Evolutionary conservation across 2,888 invertebrate species (phyloP), one percentile per base, ranked within the genome.

Genomic region (Hypolimnas misippus): DNA sequence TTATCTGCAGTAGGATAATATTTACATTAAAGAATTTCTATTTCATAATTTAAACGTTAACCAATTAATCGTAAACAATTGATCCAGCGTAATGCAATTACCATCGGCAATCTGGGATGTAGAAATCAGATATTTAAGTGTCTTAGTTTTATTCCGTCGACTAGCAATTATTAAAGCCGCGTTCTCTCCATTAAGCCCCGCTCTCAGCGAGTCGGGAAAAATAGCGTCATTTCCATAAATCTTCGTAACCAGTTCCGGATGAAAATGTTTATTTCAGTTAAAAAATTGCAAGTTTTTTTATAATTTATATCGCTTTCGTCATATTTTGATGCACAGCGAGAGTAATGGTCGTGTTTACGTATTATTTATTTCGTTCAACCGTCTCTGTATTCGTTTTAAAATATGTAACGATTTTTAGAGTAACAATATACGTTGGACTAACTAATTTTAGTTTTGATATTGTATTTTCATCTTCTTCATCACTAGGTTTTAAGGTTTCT

Each of bases 171-270:
- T 60, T 60, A 66, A 66, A 60, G 57, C 66, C 57, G 35, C 54
- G 42, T 49, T 55, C 40, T 54, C 49, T 63, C 57, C 63, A 63
- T 66, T 66, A 66, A 54, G 55, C 56, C 16, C 49, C 62, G 56
- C 57, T 57, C 60, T 38, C 57, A 53, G 46, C 44, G 57, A 60
- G 52, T 59, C 56, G 38, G 46, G 66, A 66, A 66, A 66, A 66
- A 66, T 57, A 63, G 50, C 66, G 54, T 62, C 58, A 56, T 66
- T 66, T 66, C 57, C 66, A 66, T 66, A 63, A 66, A 63, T 66
- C 66, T 63, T 63, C 57, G 57, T 54, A 66, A 60, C 66, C 59
- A 60, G 50, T 66, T 60, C 63, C 63, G 49, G 40, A 63, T 63
- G 50, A 49, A 63, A 59, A 59, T 65, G 65, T 65, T 65, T 65